Evolutionary conservation across 1,140 invertebrate species (phyloP), one percentile per base, ranked within the genome.

Genomic region (Rhynchophorus ferrugineus): DNA sequence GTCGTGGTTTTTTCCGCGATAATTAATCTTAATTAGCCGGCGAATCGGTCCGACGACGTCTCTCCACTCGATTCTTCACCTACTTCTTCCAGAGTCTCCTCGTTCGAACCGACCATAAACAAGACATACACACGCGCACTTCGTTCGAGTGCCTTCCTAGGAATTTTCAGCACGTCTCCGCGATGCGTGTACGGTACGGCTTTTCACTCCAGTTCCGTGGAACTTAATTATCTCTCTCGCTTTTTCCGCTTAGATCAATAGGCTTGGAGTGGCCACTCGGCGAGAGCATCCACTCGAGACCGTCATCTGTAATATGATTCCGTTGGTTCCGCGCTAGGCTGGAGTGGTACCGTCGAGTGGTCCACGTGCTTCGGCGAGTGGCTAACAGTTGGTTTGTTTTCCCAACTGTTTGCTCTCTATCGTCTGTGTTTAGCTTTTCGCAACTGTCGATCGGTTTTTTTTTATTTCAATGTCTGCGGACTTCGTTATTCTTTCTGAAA

Each of bases 1-100:
- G 21, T 44, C 21, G 8, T 13, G 11, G 16, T 7, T 20, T 24
- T 45, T 45, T 35, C 34, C 46, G 29, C 18, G 43, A 5, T 21
- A 39, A 42, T 42, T 22, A 49, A 6, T 29, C 11, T 29, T 29
- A 29, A 29, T 29, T 29, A 11, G 24, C 5, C 24, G 24, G n/a
- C n/a, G n/a, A n/a, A n/a, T n/a, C n/a, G n/a, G n/a, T n/a, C n/a
- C n/a, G n/a, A n/a, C n/a, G n/a, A n/a, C n/a, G n/a, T n/a, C n/a
- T n/a, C n/a, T n/a, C n/a, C n/a, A n/a, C n/a, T n/a, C n/a, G n/a
- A n/a, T n/a, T n/a, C 3, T 8, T 41, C 17, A 41, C 38, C 38
- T 39, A 39, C 11, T 39, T 39, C 18, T 19, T 41, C 20, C 24
- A n/a, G n/a, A n/a, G n/a, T n/a, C n/a, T n/a, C n/a, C n/a, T n/a